Evolutionary conservation across 2,888 invertebrate species (phyloP), one percentile per base, ranked within the genome.

Genomic region (Campaea margaritaria): DNA sequence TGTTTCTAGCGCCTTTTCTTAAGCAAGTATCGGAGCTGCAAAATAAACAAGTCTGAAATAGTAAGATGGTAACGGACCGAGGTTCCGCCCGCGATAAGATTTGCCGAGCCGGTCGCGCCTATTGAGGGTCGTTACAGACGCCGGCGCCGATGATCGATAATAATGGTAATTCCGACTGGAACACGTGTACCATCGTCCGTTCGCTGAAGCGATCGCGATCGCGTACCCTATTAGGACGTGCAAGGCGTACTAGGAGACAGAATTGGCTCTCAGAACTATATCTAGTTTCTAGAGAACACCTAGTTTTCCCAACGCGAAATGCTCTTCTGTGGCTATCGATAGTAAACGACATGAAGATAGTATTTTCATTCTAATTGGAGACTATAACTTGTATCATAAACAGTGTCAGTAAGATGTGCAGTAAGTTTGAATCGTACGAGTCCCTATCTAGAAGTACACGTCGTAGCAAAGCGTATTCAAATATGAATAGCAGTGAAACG

Each of bases 61-160:
- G 75, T 71, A 69, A 73, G 76, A 81, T 76, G 77, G 72, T 84
- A 85, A 85, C 85, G 82, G 86, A 75, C 77, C 69, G 76, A 67
- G 74, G 76, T 73, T 69, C 64, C 65, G 68, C 66, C 62, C 71
- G 65, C 79, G 87, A 88, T 88, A 87, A 87, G 82, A 86, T 86
- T 85, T 77, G 81, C 76, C 49, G 68, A 78, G 76, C 78, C 72
- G 68, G 69, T 75, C 79, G 81, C 83, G 88, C 85, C 88, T 87
- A 86, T 89, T 85, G 82, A 81, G 83, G 84, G 86, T 91, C 90
- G 91, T 91, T 89, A 91, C 88, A 79, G 79, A 84, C 86, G 79
- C 80, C 75, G 81, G 85, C 82, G 86, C 85, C 79, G 92, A 91
- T 90, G 89, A 90, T 91, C 91, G 91, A 91, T 92, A 92, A 92